Conservation (phyloP, 2,113 vertebrate species). For the Globicephala melas region DNA sequence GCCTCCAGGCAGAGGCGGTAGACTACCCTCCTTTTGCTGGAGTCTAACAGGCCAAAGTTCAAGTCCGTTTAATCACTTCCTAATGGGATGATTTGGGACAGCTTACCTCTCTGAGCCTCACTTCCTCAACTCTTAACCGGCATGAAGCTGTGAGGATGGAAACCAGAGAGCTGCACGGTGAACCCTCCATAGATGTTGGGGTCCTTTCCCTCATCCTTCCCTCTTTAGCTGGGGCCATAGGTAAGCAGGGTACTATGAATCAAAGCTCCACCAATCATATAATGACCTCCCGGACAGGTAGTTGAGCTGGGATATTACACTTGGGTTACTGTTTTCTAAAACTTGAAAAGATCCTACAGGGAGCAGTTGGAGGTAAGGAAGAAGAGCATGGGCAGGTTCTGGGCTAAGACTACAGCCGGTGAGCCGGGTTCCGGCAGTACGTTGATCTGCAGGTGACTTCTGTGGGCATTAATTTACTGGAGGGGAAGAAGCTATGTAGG, state of each 20-base stretch:
- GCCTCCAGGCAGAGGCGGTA: neutral
- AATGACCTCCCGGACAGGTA: too few relatives aligned
- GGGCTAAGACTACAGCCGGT: neutral
- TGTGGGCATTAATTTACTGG: neutral
- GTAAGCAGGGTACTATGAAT: neutral
- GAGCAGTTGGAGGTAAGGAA: neutral
- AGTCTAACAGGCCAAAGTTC: neutral
- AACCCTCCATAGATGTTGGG: rapidly evolving
- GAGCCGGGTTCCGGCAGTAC: rapidly evolving
- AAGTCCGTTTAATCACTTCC: neutral
- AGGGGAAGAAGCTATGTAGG: neutral
- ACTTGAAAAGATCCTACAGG: neutral
- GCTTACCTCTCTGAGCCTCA: neutral
- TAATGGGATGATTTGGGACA: neutral
- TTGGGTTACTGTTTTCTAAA: neutral
- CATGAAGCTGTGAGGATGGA: neutral
- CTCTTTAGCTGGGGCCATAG: neutral
- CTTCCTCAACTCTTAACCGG: neutral
- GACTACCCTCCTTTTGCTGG: neutral
- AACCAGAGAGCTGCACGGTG: rapidly evolving
- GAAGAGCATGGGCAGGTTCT: neutral
- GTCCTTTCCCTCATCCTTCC: neutral
- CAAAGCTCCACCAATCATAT: neutral
- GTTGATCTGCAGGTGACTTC: rapidly evolving
- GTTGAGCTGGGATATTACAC: neutral